phyloP scores from a whole-genome alignment of 1,140 invertebrate genomes.

The Armadillidium nasatum region DNA sequence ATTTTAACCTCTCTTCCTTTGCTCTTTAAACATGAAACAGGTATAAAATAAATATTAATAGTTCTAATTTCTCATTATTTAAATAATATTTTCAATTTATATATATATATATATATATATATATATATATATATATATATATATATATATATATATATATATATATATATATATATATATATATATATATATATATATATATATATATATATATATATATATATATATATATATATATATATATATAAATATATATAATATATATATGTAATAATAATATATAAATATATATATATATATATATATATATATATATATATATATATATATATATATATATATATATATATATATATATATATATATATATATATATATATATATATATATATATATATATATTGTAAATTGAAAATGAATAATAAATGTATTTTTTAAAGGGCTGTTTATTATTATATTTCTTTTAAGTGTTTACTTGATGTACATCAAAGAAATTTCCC shows the following conservation, averaged over 20 bases:
- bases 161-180: slow-evolving; percentile 15
- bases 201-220: not conserved
- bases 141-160: slow-evolving; percentile 11
- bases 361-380: slow-evolving; percentile 11
- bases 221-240: not conserved
- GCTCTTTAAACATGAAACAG: too few relatives aligned
- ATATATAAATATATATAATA: not conserved
- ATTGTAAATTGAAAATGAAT: too few relatives aligned
- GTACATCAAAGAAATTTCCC: too few relatives aligned
- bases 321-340: slow-evolving; percentile 1
- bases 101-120: too few relatives aligned
- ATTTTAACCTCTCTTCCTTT: too few relatives aligned
- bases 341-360: not conserved
- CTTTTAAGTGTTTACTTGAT: too few relatives aligned
- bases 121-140: not conserved
- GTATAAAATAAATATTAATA: too few relatives aligned
- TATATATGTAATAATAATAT: not conserved
- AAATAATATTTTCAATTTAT: too few relatives aligned
- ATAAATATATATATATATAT: not conserved
- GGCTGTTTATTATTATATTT: too few relatives aligned
- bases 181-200: slow-evolving; percentile 11
- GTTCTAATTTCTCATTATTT: too few relatives aligned
- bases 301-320: slow-evolving; percentile 7
- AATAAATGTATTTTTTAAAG: too few relatives aligned
- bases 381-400: not conserved